Base-by-base conservation (phyloP, 2,113 vertebrate species). In the Conger conger region DNA sequence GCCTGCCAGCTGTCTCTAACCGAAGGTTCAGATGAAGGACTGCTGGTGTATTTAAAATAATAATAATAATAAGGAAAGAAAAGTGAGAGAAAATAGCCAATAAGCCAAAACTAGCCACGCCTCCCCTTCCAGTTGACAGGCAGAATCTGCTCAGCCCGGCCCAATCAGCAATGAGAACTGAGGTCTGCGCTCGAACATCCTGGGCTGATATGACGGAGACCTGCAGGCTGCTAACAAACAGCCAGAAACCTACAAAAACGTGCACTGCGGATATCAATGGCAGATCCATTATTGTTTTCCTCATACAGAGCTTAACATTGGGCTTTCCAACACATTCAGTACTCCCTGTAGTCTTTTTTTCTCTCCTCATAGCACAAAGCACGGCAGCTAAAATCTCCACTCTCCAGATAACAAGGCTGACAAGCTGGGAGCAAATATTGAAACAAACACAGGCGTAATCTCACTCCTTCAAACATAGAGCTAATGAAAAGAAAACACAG, bases 351-450 rank as follows among this genome's bases (percentile, higher is more conserved):
- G 20, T 33, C 23, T 73, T 11, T 15, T 11, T 15, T 33, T 38
- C 40, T 33, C 17, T 16, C 35, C 35, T 20, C 18, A 33, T 5
- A 40, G 50, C 45, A 18, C 30, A 83, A 50, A 50, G 1, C 17
- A 76, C 76, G 50, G 77, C 30, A 83, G n/a, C 63, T 0, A 13
- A 60, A n/a, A n/a, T n/a, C n/a, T n/a, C n/a, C n/a, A n/a, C n/a
- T n/a, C n/a, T n/a, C n/a, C n/a, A n/a, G n/a, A 76, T 37, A 27
- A 83, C 60, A 83, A 83, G 38, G 45, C 37, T 23, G 54, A 73
- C 40, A 8, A 27, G 36, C 37, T 30, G 57, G 36, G 73, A 82
- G 40, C 40, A 42, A 42, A 82, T 13, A 6, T 33, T 30, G 57
- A 23, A 23, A 6, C 11, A 82, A 42, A 76, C 77, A 36, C 30